Evolutionary conservation across 2,113 vertebrate species (phyloP), one percentile per base, ranked within the genome.

Genomic region (Drymodes brunneopygia): DNA sequence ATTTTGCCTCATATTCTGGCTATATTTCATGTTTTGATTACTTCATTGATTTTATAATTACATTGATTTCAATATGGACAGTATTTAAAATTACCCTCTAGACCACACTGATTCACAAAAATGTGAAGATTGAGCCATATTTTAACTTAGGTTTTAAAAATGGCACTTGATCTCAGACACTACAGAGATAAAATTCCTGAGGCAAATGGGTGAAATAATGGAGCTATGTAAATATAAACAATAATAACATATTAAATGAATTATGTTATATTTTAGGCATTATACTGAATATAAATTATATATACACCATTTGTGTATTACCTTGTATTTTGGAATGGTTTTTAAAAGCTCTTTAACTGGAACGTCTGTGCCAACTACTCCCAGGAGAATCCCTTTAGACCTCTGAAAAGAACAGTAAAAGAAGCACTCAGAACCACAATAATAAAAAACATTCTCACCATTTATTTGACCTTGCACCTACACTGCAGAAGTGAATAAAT

Each of bases 271-370:
- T 56, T 90, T 65, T 9, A 36, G 57, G 33, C 31, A 33, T 65
- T 66, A 80, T 24, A 47, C 14, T 27, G 19, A 80, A 28, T 74
- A 61, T 13, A 80, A 62, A 44, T 28, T 1, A 62, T 14, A 60
- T 42, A 36, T 9, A 51, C n/a, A 67, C 19, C 21, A 62, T 81
- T 88, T 81, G 33, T 42, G 9, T 19, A 38, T 96, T 99, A 99
- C 99, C 99, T 99, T 99, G 91, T 99, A 99, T 95, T 99, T 99
- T 69, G 99, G 99, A 94, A 99, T 99, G 56, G 99, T 98, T 97
- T 99, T 99, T 89, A 99, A 97, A 77, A 99, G 98, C 96, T 99
- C 99, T 81, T 99, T 99, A 65, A 99, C 99, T 5, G 99, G 99
- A 78, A 99, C 99, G 70, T 99, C 99, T 73, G 99, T 99, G 81